Evolutionary conservation across 1,140 invertebrate genomes (phyloP).

Genomic region (Solenopsis invicta): DNA sequence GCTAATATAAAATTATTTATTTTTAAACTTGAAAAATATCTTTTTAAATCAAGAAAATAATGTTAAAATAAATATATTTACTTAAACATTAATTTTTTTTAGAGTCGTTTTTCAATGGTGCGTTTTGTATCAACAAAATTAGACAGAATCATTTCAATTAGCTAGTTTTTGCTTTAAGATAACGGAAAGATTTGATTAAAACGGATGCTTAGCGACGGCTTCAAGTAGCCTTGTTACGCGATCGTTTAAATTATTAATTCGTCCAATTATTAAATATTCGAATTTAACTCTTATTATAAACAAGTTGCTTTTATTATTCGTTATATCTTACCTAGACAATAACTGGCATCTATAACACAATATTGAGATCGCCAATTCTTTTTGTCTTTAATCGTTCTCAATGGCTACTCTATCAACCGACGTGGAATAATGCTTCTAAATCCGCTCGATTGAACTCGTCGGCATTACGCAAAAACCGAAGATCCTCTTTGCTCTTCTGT

Average conservation of each 20-base stretch:
- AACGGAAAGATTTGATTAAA: neutral
- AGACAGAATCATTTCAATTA: neutral
- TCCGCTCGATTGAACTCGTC: conserved; percentile 43
- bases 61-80: too few relatives aligned
- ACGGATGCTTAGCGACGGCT: neutral
- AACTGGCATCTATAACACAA: neutral
- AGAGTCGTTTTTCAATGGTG: too few relatives aligned
- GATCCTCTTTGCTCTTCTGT: conserved; percentile 11
- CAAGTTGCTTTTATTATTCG: neutral
- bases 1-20: too few relatives aligned
- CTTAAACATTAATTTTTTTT: too few relatives aligned
- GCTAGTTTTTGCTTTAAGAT: neutral
- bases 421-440: conserved; percentile 46
- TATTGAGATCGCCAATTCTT: conserved; percentile 3
- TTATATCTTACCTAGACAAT: neutral
- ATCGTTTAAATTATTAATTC: neutral
- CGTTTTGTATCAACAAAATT: neutral
- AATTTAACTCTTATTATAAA: neutral
- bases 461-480: conserved; percentile 37
- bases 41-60: too few relatives aligned
- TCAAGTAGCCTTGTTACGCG: neutral
- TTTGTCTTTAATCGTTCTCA: conserved; percentile 32
- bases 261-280: neutral
- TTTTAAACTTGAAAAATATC: too few relatives aligned
- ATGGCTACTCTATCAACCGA: conserved; percentile 31